These are phyloP conservation scores for Aplodontia rufa DNA, from an alignment of 2,113 vertebrate species.

Conservation along the genomic window DNA sequence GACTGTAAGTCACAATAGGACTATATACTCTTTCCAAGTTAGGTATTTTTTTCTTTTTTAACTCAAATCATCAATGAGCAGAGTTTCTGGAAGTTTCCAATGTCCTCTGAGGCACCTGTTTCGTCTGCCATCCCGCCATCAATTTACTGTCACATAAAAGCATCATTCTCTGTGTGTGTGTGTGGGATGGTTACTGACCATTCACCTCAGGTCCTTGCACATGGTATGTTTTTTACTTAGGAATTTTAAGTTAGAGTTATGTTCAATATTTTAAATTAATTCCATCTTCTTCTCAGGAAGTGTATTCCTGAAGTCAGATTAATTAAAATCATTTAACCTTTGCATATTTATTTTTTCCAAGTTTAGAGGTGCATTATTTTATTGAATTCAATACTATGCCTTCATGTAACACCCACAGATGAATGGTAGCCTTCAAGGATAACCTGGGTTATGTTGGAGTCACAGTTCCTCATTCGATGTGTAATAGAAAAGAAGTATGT, in stretches of 20 bases:
- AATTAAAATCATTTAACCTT: not conserved
- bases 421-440: not conserved
- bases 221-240: not conserved
- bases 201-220: not conserved
- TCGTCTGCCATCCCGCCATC: not conserved
- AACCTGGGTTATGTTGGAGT: not conserved
- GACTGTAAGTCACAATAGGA: not conserved
- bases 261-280: not conserved
- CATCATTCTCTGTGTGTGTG: not conserved
- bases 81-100: not conserved
- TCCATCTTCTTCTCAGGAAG: not conserved
- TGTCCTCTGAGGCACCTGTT: not conserved
- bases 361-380: not conserved
- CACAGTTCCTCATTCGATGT: not conserved
- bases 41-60: too few relatives aligned
- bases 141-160: not conserved
- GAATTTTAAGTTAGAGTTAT: not conserved
- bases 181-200: not conserved
- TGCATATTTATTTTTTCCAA: not conserved
- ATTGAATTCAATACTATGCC: not conserved
- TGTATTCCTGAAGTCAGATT: not conserved
- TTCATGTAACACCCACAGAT: not conserved
- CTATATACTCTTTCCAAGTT: not conserved
- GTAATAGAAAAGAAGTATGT: not conserved
- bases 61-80: not conserved